Conservation (phyloP, 1,140 invertebrate species). For the Drosophila carrolli region DNA sequence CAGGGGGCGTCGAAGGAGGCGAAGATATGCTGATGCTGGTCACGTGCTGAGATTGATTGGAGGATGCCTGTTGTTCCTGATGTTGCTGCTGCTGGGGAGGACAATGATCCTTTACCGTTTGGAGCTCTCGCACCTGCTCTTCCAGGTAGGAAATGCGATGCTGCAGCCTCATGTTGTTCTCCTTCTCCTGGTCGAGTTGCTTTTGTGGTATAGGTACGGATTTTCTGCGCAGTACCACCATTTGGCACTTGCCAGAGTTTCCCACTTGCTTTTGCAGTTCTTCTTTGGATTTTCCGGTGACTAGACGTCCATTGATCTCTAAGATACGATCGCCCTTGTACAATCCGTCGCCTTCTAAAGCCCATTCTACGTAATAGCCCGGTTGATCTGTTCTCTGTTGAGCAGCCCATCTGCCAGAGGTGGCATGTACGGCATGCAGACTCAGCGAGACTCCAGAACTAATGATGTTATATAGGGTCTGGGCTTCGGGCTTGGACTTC, state of each 20-base stretch:
- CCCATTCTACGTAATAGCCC: constrained; percentile 91
- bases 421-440: constrained; percentile 88
- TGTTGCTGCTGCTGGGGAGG: constrained; percentile 25
- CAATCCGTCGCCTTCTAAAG: constrained; percentile 89
- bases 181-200: constrained; percentile 85
- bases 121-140: constrained; percentile 91
- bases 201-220: constrained; percentile 67
- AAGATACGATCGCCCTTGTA: constrained; percentile 92
- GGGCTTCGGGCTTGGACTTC: constrained; percentile 83
- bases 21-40: constrained; percentile 84
- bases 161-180: constrained; percentile 93
- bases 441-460: constrained; percentile 85
- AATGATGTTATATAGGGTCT: constrained; percentile 76
- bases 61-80: constrained; percentile 18
- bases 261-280: constrained; percentile 86
- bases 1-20: constrained; percentile 69
- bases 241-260: constrained; percentile 83
- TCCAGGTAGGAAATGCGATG: constrained; percentile 95
- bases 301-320: constrained; percentile 93
- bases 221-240: constrained; percentile 87
- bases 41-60: constrained; percentile 66
- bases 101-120: constrained; percentile 82
- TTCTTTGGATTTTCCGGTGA: constrained; percentile 89
- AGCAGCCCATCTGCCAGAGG: constrained; percentile 87
- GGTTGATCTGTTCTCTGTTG: constrained; percentile 86